Evolutionary conservation across 2,888 invertebrate species (phyloP).

Genomic region (Geotrupes spiniger): DNA sequence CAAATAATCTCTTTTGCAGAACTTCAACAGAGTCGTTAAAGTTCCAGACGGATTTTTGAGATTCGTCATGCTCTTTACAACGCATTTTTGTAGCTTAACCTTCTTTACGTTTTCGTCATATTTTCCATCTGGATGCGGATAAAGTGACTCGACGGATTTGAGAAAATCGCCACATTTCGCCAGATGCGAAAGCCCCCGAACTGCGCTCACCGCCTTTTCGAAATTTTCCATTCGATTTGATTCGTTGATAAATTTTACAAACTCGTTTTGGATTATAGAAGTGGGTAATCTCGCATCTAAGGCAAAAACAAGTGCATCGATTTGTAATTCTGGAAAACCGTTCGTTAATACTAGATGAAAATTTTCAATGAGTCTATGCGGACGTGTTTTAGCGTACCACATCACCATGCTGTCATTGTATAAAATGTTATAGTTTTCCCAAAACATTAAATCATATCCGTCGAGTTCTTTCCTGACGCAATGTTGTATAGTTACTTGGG

Average conservation of each 20-base stretch:
- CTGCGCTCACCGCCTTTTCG: slow-evolving; percentile 1
- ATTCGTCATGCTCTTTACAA: slow-evolving; percentile 10
- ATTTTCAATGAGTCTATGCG: not conserved
- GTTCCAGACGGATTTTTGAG: slow-evolving; percentile 6
- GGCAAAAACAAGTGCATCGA: too few relatives aligned
- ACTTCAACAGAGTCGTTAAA: slow-evolving; percentile 14
- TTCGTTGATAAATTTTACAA: too few relatives aligned
- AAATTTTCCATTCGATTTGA: not conserved
- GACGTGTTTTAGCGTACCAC: not conserved
- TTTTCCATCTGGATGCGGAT: not conserved
- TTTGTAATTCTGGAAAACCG: not conserved
- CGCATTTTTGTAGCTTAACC: not conserved
- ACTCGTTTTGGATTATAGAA: too few relatives aligned
- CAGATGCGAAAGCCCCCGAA: slow-evolving; percentile 1
- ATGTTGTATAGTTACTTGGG: not conserved
- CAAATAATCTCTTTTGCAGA: slow-evolving; percentile 19
- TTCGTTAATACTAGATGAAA: not conserved
- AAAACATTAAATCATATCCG: slow-evolving; percentile 1
- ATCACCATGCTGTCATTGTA: not conserved
- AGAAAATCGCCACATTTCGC: not conserved
- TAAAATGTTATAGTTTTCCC: not conserved
- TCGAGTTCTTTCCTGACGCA: not conserved
- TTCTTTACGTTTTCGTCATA: not conserved
- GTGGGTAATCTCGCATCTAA: too few relatives aligned
- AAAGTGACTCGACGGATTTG: not conserved